These are phyloP conservation scores for Liodrosophila aerea DNA, from an alignment of 2,888 invertebrate species.

Conservation along the genomic window DNA sequence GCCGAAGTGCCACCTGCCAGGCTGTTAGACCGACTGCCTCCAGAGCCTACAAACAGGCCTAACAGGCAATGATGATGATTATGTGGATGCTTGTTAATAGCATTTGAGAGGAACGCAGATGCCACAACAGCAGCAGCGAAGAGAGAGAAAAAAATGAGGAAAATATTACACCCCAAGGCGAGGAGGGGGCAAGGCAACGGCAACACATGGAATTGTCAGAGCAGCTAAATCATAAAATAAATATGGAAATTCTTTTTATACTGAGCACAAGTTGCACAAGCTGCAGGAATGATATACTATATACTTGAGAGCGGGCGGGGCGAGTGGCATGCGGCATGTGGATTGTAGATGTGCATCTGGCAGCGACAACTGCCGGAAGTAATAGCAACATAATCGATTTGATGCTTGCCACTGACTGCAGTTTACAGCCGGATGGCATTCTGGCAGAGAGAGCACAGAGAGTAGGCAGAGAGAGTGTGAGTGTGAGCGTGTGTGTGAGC, in stretches of 20 bases:
- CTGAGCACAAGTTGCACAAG: conserved; percentile 3
- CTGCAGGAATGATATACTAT: conserved; percentile 2
- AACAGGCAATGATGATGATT: conserved; percentile 26
- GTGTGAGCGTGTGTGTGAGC: conserved; percentile 4
- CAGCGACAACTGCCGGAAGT: conserved; percentile 70
- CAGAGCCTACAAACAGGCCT: conserved; percentile 20
- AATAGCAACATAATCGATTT: conserved; percentile 77
- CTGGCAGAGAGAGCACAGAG: conserved; percentile 3
- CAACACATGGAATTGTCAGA: neutral
- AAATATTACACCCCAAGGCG: neutral
- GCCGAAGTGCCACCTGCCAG: conserved; percentile 54
- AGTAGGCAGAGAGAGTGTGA: conserved; percentile 4
- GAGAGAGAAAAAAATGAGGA: no score
- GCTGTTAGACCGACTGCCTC: neutral
- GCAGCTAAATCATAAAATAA: conserved; percentile 52
- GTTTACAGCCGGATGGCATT: conserved; percentile 51
- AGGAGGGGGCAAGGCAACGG: neutral
- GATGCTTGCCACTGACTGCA: conserved; percentile 57
- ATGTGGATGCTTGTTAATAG: conserved; percentile 29
- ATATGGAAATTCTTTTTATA: conserved; percentile 36
- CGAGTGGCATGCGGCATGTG: neutral
- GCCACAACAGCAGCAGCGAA: no score
- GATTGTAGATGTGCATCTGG: conserved; percentile 52
- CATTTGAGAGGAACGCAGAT: neutral
- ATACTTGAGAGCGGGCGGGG: no score